A percentile compares a stretch with the other conserved stretches of the same genome.
phyloP scores from a whole-genome alignment of 2,113 vertebrate genomes.

The Muntiacus muntjak region DNA sequence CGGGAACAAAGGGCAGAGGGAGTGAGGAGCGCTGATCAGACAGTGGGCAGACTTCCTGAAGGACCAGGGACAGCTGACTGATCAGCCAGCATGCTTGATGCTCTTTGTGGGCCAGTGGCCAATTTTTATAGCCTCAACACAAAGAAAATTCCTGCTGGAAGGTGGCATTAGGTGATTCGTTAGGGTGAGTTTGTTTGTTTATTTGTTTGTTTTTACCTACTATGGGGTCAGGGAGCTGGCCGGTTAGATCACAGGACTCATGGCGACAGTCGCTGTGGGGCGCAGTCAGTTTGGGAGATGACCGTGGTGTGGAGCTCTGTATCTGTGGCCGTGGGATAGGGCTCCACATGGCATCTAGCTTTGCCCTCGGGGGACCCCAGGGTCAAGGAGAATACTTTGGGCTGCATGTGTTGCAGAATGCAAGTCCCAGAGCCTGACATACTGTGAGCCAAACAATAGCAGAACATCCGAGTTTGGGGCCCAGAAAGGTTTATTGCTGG shows the following conservation, averaged over 20 bases:
- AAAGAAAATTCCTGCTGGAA: background rate
- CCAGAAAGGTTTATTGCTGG: background rate
- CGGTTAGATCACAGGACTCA: background rate
- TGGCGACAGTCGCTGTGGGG: background rate
- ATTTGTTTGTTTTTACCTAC: background rate
- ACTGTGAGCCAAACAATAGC: background rate
- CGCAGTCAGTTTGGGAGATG: background rate
- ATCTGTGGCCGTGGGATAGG: background rate
- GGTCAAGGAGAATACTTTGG: background rate
- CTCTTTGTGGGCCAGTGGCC: background rate
- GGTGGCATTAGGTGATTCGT: background rate
- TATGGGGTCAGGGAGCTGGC: background rate
- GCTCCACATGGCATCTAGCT: background rate
- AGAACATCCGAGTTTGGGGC: background rate
- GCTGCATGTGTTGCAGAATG: background rate
- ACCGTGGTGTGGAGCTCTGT: background rate
- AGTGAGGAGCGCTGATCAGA: background rate
- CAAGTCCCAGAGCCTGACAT: background rate
- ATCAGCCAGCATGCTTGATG: accelerated
- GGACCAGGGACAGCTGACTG: background rate
- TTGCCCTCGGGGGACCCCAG: background rate
- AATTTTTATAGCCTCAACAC: background rate
- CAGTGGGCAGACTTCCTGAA: background rate
- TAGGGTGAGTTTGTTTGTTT: background rate
- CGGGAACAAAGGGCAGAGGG: background rate